Conservation (phyloP, 2,888 invertebrate genomes). For the Orthonychiurus folsomi region DNA sequence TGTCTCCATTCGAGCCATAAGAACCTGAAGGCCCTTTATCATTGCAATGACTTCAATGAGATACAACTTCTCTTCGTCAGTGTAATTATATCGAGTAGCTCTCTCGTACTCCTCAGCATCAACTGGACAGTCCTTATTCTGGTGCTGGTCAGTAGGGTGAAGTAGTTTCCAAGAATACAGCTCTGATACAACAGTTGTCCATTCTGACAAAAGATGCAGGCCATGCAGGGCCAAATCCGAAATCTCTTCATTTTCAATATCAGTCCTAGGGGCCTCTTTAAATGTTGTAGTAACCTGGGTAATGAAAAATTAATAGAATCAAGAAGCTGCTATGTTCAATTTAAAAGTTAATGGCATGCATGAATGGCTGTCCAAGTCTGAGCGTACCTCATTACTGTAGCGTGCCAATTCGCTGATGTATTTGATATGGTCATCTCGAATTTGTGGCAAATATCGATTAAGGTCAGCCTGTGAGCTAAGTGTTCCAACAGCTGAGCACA, state of each 20-base stretch:
- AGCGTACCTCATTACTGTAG: slow-evolving; percentile 58
- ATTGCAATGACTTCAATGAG: slow-evolving; percentile 97
- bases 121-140: slow-evolving; percentile 85
- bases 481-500: slow-evolving; percentile 68
- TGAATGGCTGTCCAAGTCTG: too few species aligned
- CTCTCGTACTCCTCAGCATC: slow-evolving; percentile 98
- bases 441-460: slow-evolving; percentile 87
- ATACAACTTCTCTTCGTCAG: slow-evolving; percentile 93
- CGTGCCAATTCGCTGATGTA: slow-evolving; percentile 92
- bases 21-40: slow-evolving; percentile 94
- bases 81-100: slow-evolving; percentile 95
- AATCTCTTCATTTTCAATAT: slow-evolving; percentile 45
- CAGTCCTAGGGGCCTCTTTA: slow-evolving; percentile 47
- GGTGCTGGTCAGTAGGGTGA: slow-evolving; percentile 94
- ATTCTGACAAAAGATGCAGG: slow-evolving; percentile 83
- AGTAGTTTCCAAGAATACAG: slow-evolving; percentile 95
- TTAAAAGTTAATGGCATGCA: too few species aligned
- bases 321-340: neutral
- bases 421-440: slow-evolving; percentile 91
- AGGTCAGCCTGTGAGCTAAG: slow-evolving; percentile 86
- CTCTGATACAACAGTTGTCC: slow-evolving; percentile 95
- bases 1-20: slow-evolving; percentile 95
- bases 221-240: slow-evolving; percentile 69
- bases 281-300: slow-evolving; percentile 51
- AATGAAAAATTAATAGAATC: neutral